Percentiles rank a stretch among this genome's conserved stretches.
Evolutionary conservation across 2,797 vertebrate genomes (phyloP).

Genomic region (Thalassophryne amazonica): DNA sequence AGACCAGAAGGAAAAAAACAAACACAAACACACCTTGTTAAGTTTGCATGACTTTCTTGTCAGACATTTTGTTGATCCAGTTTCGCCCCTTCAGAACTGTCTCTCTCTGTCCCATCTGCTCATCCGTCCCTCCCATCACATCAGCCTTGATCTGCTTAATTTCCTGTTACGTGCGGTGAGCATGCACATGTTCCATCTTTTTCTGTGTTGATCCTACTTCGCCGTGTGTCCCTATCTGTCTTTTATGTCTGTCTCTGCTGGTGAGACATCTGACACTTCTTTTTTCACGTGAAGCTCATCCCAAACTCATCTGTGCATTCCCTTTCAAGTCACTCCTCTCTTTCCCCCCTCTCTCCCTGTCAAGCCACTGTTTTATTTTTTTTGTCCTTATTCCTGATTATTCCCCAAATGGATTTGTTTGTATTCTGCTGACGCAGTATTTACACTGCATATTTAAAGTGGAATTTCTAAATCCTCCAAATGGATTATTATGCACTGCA

Average conservation of each 20-base stretch:
- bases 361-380: constrained; percentile 20
- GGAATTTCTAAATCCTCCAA: constrained; percentile 44
- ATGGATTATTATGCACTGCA: constrained; percentile 49
- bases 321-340: constrained; percentile 17
- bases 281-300: constrained; percentile 19
- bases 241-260: constrained; percentile 13
- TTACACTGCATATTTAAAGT: constrained; percentile 50
- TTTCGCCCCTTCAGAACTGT: constrained; percentile 34
- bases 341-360: constrained; percentile 19
- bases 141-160: constrained; percentile 7
- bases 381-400: constrained; percentile 39
- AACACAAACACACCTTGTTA: constrained; percentile 18
- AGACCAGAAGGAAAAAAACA: constrained; percentile 20
- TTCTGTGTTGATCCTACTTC: constrained; percentile 35
- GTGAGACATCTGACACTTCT: neutral
- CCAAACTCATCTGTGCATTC: constrained; percentile 25
- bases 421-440: constrained; percentile 47
- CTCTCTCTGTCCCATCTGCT: constrained; percentile 20
- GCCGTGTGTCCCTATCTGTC: constrained; percentile 33
- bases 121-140: neutral
- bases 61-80: constrained; percentile 20
- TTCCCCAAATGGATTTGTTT: constrained; percentile 50
- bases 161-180: too few species aligned
- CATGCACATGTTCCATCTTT: constrained; percentile 16
- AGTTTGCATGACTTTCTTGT: constrained; percentile 24